Conservation (phyloP, 2,113 vertebrate genomes). For the Hydrochoerus hydrochaeris region DNA sequence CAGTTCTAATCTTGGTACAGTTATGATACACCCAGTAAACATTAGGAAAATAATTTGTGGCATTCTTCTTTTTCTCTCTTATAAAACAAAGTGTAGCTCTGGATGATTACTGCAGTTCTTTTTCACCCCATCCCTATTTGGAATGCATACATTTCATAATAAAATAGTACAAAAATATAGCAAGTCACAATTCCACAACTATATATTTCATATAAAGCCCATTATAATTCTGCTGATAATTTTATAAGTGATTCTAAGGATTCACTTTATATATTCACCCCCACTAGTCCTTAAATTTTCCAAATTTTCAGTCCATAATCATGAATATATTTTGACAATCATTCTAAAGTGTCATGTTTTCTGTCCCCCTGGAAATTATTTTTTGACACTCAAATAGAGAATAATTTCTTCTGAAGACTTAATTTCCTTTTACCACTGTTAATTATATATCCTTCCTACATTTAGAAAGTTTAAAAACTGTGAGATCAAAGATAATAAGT, state of each 20-base stretch:
- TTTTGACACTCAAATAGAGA: background rate
- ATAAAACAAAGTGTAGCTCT: background rate
- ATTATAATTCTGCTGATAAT: background rate
- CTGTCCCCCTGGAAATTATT: background rate
- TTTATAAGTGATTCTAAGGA: slow-evolving; percentile 33
- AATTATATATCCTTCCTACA: background rate
- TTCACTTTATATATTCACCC: background rate
- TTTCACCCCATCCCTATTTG: background rate
- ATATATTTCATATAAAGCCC: background rate
- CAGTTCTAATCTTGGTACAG: background rate
- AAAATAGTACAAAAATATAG: background rate
- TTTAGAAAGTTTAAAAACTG: slow-evolving; percentile 26
- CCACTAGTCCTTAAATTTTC: background rate
- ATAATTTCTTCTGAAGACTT: background rate
- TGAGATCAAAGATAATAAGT: background rate
- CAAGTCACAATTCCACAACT: background rate
- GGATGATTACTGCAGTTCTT: background rate
- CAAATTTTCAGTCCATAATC: background rate
- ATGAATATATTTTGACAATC: slow-evolving; percentile 41
- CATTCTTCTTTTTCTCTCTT: slow-evolving; percentile 7
- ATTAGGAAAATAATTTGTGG: background rate
- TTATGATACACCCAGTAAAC: background rate
- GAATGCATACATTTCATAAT: background rate
- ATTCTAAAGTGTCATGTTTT: background rate
- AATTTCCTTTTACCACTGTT: background rate